phyloP scores from a whole-genome alignment of 2,888 invertebrate species.

The Eurytoma adleriae region DNA sequence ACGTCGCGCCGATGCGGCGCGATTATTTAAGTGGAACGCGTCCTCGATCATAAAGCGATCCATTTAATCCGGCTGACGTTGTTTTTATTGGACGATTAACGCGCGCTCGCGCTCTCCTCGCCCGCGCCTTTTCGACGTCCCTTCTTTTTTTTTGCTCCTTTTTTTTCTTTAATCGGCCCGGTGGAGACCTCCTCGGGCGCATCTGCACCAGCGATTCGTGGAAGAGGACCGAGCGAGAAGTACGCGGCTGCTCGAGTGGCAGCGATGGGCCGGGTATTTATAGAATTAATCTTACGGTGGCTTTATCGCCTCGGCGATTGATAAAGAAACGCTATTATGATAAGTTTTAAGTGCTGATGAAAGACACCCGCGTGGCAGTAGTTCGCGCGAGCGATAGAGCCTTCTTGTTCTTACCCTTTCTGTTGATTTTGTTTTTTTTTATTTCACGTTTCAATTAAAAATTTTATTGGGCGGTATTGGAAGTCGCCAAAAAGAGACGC shows the following conservation, averaged over 20 bases:
- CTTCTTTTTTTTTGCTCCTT: background rate
- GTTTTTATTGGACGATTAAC: constrained; percentile 38
- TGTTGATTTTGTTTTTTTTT: too few relatives aligned
- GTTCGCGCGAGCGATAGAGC: background rate
- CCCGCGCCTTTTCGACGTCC: background rate
- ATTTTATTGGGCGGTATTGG: too few relatives aligned
- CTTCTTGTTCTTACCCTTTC: too few relatives aligned
- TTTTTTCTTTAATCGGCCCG: background rate
- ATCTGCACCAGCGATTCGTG: background rate
- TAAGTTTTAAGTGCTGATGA: constrained; percentile 36
- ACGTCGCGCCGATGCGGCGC: constrained; percentile 15
- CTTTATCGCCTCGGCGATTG: constrained; percentile 24
- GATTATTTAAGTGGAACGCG: constrained; percentile 55
- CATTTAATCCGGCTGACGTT: constrained; percentile 37
- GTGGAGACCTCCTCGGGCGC: background rate
- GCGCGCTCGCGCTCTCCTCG: background rate
- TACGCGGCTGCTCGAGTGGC: background rate
- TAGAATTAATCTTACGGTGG: constrained; percentile 31
- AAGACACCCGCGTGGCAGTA: constrained; percentile 31
- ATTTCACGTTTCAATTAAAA: too few relatives aligned
- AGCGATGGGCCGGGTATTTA: constrained; percentile 20
- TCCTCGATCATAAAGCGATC: constrained; percentile 52
- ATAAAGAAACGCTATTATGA: constrained; percentile 35
- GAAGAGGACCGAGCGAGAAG: background rate
- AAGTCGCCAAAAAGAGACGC: too few relatives aligned